Evolutionary conservation across 2,888 invertebrate genomes (phyloP), one percentile per base, ranked within the genome.

Genomic region (Nezara viridula): DNA sequence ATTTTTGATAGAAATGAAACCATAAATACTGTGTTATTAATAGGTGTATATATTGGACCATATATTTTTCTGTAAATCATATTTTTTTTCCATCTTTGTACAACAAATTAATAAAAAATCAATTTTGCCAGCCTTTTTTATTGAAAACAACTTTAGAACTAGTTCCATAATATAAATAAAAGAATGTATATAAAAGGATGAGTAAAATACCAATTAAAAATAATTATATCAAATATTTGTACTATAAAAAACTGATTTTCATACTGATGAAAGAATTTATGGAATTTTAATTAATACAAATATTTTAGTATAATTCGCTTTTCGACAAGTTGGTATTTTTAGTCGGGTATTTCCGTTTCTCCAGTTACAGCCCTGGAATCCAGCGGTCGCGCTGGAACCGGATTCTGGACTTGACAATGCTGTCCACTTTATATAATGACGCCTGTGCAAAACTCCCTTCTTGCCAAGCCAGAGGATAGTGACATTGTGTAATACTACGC

Each of bases 321-420:
- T 73, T 32, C 7, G 6, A 19, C 32, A n/a, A 73, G 66, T 21
- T 32, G 66, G 37, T 73, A 73, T 73, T 73, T 73, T 73, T 73
- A 73, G 66, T 27, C 66, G 19, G 66, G 37, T 73, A 73, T 73
- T 73, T 73, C 66, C 66, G 14, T 73, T 32, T 32, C 66, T 37
- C 66, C 66, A 37, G 66, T 73, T 32, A 73, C 66, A 73, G 66
- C 66, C 21, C 66, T 32, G 66, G 66, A 60, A 37, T 73, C 37
- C 66, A 73, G 32, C 37, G 21, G 66, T 73, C 32, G 32, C 4
- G 32, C 37, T 73, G 19, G 21, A 73, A 73, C 66, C 66, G 66
- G 66, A 73, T 73, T 73, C 66, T 73, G 66, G 66, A 37, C 66
- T 73, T 73, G 66, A 73, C 66, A 73, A 73, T 73, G 66, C 66